Evolutionary conservation across 2,888 invertebrate genomes (phyloP), one percentile per base, ranked within the genome.

Genomic region (Cataglyphis albicans): DNA sequence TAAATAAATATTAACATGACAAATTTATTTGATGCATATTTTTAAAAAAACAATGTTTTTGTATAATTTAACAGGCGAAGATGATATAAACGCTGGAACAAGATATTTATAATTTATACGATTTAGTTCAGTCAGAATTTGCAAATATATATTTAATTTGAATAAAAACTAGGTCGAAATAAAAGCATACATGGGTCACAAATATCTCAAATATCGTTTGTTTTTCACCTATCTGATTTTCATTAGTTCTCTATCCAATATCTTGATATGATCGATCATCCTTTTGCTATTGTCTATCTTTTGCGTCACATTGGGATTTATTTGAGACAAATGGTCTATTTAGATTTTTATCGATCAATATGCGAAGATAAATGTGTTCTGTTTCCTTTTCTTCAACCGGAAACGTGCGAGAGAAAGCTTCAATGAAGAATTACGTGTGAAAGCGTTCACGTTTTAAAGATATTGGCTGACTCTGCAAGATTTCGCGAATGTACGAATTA

Each of bases 161-260:
- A 52, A 81, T 48, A 75, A 73, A 88, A 90, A 90, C 84, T 84
- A 68, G 88, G 87, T 86, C 90, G 82, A 76, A 87, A 86, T 84
- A 90, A 90, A 65, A 74, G 81, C 78, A 80, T 73, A 80, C 38
- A 64, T 70, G 83, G 72, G 81, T 83, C 65, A 52, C n/a, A 83
- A 82, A 81, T 21, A 70, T 73, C 76, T 21, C 21, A 21, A 21
- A 21, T 21, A 21, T 81, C 86, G 61, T 70, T 81, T 59, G 52
- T 73, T 25, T 25, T 25, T 25, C 25, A 25, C 65, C 75, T 81
- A 44, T 72, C 59, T 70, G 44, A 25, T 18, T 38, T 21, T n/a
- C 52, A 38, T 59, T 81, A 72, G 35, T 65, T 72, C 21, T 29
- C 35, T 44, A 48, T 75, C 41, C 15, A 63, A 12, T 41, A 41